Base-by-base conservation (phyloP, 1,140 invertebrate genomes). In the Drosophila burlai region DNA sequence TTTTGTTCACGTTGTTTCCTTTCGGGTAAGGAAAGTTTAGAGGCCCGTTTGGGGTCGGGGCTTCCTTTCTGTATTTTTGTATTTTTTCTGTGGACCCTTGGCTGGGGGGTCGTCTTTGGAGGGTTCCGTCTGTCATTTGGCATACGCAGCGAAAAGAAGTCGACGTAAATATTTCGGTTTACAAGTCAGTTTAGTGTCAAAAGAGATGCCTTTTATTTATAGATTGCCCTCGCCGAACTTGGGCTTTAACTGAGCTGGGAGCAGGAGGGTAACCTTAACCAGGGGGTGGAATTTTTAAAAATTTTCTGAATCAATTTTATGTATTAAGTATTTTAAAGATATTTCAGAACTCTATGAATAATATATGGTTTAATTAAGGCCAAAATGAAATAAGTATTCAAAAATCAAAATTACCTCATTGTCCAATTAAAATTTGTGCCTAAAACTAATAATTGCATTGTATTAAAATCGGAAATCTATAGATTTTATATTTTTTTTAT, bases 161-260 rank as follows among this genome's bases (percentile, higher is more conserved):
- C 60, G 80, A 74, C 77, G 74, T 77, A 89, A 78, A 83, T 89
- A 80, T 86, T 87, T 89, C 80, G 72, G 83, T 87, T 86, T 83
- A 83, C 84, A 87, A 89, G 80, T 83, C 83, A 87, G 84, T 89
- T 87, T 87, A 87, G 84, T 83, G 83, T 89, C 80, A 83, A 83
- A 83, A 80, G 73, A 81, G 73, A 68, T 65, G 58, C 63, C 67
- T 77, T 89, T 89, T 83, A 87, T 89, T 87, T 87, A 89, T 87
- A 89, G 84, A 89, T 83, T 57, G 49, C 52, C 57, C 34, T 71
- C 34, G 45, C 42, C 46, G 55, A 72, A 63, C 45, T 61, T 73
- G 9, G 36, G 10, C 26, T 45, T 18, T 40, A 26, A 34, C 36
- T 43, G 42, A 58, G 34, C 24, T 24, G 4, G 3, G 13, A n/a